A percentile compares a stretch with the other conserved stretches of the same genome.
Evolutionary conservation across 2,113 vertebrate genomes (phyloP).

Genomic region (Dasyornis broadbenti): DNA sequence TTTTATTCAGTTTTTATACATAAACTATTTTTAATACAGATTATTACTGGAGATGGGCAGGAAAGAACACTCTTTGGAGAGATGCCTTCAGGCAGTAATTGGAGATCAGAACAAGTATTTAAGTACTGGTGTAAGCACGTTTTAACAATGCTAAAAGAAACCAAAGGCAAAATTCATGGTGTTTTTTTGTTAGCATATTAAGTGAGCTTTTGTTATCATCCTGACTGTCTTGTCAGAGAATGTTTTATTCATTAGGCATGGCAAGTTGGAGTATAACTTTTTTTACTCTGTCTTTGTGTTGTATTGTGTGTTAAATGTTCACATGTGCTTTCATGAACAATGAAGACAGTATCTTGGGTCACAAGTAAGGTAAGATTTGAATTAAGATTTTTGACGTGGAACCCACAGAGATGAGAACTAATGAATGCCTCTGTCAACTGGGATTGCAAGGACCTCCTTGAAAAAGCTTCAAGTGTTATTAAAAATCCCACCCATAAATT

Average conservation of each 20-base stretch:
- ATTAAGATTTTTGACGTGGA: background rate
- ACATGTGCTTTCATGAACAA: background rate
- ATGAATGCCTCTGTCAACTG: background rate
- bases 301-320: background rate
- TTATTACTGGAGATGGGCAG: background rate
- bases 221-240: background rate
- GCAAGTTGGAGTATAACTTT: background rate
- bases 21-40: background rate
- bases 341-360: background rate
- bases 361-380: background rate
- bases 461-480: background rate
- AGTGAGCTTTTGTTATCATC: background rate
- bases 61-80: background rate
- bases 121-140: background rate
- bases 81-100: background rate
- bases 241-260: background rate
- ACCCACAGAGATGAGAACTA: background rate
- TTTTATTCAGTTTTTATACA: background rate
- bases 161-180: background rate
- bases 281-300: background rate
- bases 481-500: background rate
- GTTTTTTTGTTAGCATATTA: background rate
- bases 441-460: background rate
- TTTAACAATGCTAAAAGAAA: constrained; percentile 39
- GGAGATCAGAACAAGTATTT: constrained; percentile 11